These are phyloP conservation scores for Aethina tumida DNA, from an alignment of 1,140 invertebrate genomes.

Conservation along the genomic window DNA sequence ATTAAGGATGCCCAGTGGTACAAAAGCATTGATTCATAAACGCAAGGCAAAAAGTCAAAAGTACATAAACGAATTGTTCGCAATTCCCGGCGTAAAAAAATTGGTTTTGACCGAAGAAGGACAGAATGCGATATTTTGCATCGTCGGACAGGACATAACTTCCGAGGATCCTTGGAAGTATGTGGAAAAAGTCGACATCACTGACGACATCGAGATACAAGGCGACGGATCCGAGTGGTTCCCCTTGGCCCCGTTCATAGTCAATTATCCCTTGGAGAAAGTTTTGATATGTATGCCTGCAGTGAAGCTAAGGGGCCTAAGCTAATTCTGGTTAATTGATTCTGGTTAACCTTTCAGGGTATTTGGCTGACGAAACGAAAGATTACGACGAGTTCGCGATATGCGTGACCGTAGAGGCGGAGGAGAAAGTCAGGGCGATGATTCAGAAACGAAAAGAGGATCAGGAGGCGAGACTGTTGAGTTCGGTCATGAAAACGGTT, in stretches of 20 bases:
- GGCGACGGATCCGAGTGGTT: constrained; percentile 48
- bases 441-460: constrained; percentile 47
- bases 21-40: background rate
- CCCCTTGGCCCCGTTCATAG: constrained; percentile 9
- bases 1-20: too few species aligned
- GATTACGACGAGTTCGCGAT: constrained; percentile 55
- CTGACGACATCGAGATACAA: constrained; percentile 44
- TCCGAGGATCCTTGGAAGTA: constrained; percentile 64
- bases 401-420: constrained; percentile 46
- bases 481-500: constrained; percentile 48
- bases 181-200: constrained; percentile 48
- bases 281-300: background rate
- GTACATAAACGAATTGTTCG: constrained; percentile 11
- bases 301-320: background rate
- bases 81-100: constrained; percentile 26
- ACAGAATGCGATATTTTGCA: constrained; percentile 41
- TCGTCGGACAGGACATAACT: constrained; percentile 44
- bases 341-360: constrained; percentile 37
- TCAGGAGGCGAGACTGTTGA: constrained; percentile 51
- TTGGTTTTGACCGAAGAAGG: constrained; percentile 33
- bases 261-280: background rate
- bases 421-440: constrained; percentile 37
- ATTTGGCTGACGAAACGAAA: constrained; percentile 50
- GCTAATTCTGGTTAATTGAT: background rate
- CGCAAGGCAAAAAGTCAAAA: background rate